Percentiles rank a stretch among this genome's conserved stretches.
Evolutionary conservation across 2,113 vertebrate genomes (phyloP).

Genomic region (Colossoma macropomum): DNA sequence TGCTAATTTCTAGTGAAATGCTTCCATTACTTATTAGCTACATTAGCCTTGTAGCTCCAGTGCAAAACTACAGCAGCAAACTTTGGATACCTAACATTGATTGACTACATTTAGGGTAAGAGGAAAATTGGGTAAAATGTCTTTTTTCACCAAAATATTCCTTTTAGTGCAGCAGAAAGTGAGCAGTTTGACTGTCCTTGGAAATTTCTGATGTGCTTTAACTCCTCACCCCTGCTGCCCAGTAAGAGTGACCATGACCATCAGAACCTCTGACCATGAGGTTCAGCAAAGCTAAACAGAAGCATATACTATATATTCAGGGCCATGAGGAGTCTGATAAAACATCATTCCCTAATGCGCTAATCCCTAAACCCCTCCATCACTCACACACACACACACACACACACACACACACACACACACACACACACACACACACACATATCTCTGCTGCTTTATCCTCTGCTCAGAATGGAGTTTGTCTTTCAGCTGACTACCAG

Average conservation of each 20-base stretch:
- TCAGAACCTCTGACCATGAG: background rate
- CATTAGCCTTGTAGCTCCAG: too few species aligned
- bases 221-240: background rate
- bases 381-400: background rate
- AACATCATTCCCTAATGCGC: slow-evolving; percentile 26
- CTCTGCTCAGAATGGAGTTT: slow-evolving; percentile 22
- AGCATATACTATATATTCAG: background rate
- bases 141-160: too few species aligned
- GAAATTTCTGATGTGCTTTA: background rate
- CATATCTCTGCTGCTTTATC: background rate
- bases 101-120: too few species aligned
- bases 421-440: background rate
- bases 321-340: background rate
- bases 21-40: too few species aligned
- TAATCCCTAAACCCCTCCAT: slow-evolving; percentile 33
- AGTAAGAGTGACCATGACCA: slow-evolving; percentile 1
- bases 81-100: too few species aligned
- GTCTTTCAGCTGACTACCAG: slow-evolving; percentile 19
- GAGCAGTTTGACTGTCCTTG: too few species aligned
- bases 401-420: too few species aligned
- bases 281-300: slow-evolving; percentile 8
- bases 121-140: too few species aligned
- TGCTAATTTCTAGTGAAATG: too few species aligned
- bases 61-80: too few species aligned
- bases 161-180: too few species aligned